Percentiles rank a stretch among this genome's conserved stretches.
Conservation (phyloP, 2,113 vertebrate species). For the Pedetes capensis region DNA sequence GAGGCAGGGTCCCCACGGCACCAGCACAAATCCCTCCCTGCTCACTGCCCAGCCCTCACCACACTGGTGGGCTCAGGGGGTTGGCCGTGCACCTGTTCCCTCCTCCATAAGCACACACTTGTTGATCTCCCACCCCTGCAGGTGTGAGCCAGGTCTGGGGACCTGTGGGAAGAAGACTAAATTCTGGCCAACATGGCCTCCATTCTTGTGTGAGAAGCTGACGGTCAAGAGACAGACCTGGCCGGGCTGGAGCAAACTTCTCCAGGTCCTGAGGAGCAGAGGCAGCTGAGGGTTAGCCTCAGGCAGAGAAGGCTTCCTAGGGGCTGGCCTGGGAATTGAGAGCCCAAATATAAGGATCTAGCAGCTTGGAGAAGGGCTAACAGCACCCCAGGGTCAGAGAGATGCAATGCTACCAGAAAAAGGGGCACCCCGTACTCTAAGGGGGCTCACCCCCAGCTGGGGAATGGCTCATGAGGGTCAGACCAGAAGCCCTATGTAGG, state of each 20-base stretch:
- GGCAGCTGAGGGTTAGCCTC: neutral
- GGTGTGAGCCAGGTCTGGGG: neutral
- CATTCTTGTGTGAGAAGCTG: neutral
- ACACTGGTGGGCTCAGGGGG: neutral
- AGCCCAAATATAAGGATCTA: neutral
- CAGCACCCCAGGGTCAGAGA: neutral
- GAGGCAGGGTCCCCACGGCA: neutral
- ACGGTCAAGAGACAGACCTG: fast-evolving
- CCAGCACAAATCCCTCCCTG: no score
- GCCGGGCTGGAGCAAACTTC: fast-evolving
- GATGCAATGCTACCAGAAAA: no score
- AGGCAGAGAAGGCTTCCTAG: neutral
- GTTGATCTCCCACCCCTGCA: fast-evolving
- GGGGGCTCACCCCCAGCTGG: neutral
- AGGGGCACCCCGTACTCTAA: neutral
- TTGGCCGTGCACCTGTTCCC: neutral
- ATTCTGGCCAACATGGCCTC: neutral
- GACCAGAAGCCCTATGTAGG: no score
- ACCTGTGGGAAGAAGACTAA: neutral
- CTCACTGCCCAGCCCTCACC: neutral
- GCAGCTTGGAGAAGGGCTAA: neutral
- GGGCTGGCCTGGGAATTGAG: neutral
- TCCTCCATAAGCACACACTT: neutral
- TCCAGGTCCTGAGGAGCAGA: neutral
- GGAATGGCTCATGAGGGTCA: neutral